These are phyloP conservation scores for Apeira syringaria DNA, from an alignment of 2,888 invertebrate genomes.

Conservation along the genomic window DNA sequence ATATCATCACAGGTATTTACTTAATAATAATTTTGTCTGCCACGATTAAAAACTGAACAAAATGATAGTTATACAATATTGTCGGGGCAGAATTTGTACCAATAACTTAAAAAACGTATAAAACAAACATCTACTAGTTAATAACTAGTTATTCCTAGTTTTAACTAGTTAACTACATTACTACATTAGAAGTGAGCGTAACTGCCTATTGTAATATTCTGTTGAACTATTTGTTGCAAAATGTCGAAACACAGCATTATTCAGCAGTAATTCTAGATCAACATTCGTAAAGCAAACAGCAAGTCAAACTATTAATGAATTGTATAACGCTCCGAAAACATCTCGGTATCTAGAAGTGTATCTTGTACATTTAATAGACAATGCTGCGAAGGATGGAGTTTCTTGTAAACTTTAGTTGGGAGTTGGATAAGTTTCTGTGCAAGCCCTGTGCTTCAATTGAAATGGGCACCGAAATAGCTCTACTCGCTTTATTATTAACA, in stretches of 20 bases:
- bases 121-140: too few species aligned
- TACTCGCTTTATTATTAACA: conserved; percentile 65
- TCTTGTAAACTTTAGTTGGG: conserved; percentile 65
- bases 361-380: conserved; percentile 78
- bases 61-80: too few species aligned
- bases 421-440: conserved; percentile 69
- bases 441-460: conserved; percentile 75
- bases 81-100: too few species aligned
- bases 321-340: conserved; percentile 51
- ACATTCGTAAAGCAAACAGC: conserved; percentile 29
- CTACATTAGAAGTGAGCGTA: too few species aligned
- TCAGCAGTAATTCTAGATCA: conserved; percentile 1
- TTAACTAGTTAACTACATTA: too few species aligned
- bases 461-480: conserved; percentile 73
- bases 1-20: too few species aligned
- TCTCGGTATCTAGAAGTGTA: conserved; percentile 58
- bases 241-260: conserved; percentile 13
- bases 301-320: conserved; percentile 47
- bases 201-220: too few species aligned
- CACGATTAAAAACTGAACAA: too few species aligned
- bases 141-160: too few species aligned
- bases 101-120: too few species aligned
- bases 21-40: too few species aligned
- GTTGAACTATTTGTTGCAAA: too few species aligned
- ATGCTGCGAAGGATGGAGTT: conserved; percentile 69